phyloP scores from a whole-genome alignment of 2,797 vertebrate genomes.

The Lacerta agilis region DNA sequence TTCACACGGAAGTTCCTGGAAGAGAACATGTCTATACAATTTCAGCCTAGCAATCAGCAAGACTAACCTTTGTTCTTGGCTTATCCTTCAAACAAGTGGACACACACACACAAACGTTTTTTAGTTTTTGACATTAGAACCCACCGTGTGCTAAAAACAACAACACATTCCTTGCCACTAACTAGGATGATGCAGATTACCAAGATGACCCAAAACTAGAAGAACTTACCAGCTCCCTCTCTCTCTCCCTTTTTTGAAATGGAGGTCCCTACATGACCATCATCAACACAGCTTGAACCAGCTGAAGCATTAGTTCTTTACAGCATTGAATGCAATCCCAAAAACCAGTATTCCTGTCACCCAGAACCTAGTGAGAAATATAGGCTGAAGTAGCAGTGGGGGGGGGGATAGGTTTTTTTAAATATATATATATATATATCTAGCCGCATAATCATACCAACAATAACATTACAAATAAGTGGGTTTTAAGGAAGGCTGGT shows the following conservation, averaged over 20 bases:
- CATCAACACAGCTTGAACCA: neutral
- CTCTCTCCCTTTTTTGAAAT: too few relatives aligned
- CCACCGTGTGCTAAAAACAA: neutral
- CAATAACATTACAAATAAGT: too few relatives aligned
- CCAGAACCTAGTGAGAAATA: neutral
- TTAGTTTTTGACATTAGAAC: neutral
- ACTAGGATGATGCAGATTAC: neutral
- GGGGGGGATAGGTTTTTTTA: too few relatives aligned
- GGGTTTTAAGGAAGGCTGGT: too few relatives aligned
- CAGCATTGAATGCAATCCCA: neutral
- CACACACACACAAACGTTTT: neutral
- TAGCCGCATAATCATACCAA: too few relatives aligned
- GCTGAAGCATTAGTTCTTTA: neutral
- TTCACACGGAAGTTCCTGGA: conserved; percentile 2
- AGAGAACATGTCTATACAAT: neutral
- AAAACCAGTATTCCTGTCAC: too few relatives aligned
- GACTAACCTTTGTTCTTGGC: neutral
- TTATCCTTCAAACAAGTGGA: neutral
- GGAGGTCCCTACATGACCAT: neutral
- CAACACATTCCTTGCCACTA: neutral
- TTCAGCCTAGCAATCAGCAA: neutral
- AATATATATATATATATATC: too few relatives aligned
- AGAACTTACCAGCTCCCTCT: neutral
- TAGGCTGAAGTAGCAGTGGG: neutral
- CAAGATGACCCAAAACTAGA: neutral